Evolutionary conservation across 2,888 invertebrate species (phyloP).

Genomic region (Microctonus hyperodae): DNA sequence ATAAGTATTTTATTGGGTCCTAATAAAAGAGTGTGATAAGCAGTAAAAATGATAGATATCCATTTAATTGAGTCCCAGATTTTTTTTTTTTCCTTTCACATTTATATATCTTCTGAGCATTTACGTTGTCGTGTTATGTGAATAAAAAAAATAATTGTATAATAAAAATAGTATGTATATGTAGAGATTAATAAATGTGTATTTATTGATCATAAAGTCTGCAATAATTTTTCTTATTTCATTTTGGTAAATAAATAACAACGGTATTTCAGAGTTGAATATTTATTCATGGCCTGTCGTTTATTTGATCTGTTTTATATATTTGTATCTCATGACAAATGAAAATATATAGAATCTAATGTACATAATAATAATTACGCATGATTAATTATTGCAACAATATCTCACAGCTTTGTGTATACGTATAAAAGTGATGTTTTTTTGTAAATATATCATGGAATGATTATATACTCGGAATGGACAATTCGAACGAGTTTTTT

Average conservation of each 20-base stretch:
- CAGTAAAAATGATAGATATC: too few species aligned
- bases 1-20: too few species aligned
- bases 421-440: slow-evolving; percentile 5
- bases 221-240: neutral
- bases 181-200: too few species aligned
- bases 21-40: too few species aligned
- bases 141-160: too few species aligned
- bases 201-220: too few species aligned
- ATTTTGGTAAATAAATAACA: neutral
- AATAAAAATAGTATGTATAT: too few species aligned
- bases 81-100: neutral
- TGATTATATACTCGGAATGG: slow-evolving; percentile 3
- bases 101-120: too few species aligned
- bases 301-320: neutral
- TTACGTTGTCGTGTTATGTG: too few species aligned
- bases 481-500: neutral
- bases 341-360: neutral
- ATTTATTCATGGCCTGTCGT: neutral
- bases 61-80: too few species aligned
- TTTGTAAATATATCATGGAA: neutral
- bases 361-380: neutral
- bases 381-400: neutral
- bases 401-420: neutral
- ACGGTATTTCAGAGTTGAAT: neutral
- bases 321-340: neutral